Evolutionary conservation across 2,797 vertebrate genomes (phyloP).

Genomic region (Trichosurus vulpecula): DNA sequence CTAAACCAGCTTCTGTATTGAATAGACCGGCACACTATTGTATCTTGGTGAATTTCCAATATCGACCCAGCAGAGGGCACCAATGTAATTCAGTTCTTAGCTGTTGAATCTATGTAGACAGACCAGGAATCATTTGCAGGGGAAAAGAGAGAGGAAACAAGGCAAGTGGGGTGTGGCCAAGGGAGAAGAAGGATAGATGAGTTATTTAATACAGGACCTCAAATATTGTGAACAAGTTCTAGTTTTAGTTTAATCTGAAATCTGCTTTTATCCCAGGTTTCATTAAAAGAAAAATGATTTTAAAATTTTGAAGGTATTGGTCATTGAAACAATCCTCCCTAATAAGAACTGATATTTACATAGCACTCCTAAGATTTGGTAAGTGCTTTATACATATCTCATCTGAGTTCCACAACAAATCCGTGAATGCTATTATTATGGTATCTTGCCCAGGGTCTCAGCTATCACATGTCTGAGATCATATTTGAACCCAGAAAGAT

Average conservation of each 20-base stretch:
- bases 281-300: not conserved
- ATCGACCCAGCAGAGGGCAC: constrained; percentile 75
- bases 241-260: constrained; percentile 29
- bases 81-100: constrained; percentile 72
- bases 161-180: not conserved
- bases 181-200: not conserved
- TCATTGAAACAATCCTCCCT: not conserved
- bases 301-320: not conserved
- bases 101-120: not conserved
- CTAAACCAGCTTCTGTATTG: not conserved
- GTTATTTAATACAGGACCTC: not conserved
- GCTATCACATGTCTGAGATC: not conserved
- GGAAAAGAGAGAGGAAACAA: not conserved
- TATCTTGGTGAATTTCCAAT: constrained; percentile 57
- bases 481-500: not conserved
- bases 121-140: not conserved
- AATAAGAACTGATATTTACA: not conserved
- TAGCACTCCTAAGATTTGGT: not conserved
- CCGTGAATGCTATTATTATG: not conserved
- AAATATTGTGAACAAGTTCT: not conserved
- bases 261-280: constrained; percentile 46
- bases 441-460: not conserved
- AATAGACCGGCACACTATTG: constrained; percentile 43
- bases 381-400: not conserved
- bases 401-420: not conserved